These are phyloP conservation scores for Stomatorhinus ivindoensis DNA, from an alignment of 2,113 vertebrate species.

Conservation along the genomic window DNA sequence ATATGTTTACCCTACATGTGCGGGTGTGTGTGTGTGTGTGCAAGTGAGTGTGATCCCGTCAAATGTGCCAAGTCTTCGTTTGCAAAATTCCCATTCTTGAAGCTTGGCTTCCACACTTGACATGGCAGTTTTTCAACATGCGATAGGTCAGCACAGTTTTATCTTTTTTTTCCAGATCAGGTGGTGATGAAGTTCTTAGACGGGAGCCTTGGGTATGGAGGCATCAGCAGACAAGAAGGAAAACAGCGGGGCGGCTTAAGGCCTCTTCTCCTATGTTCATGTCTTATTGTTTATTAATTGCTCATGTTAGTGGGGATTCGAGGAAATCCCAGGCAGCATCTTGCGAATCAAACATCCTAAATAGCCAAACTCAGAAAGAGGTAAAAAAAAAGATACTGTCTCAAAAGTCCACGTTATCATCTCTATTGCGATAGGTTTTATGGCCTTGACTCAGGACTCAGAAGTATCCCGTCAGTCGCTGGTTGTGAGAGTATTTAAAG, in stretches of 20 bases:
- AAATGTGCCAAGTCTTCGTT: background rate
- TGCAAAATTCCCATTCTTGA: background rate
- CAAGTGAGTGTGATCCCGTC: background rate
- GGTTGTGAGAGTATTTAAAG: conserved; percentile 35
- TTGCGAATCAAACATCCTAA: background rate
- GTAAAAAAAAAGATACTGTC: conserved; percentile 19
- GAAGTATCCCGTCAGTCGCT: conserved; percentile 30
- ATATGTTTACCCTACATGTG: too few relatives aligned
- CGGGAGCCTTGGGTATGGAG: background rate
- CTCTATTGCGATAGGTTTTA: background rate
- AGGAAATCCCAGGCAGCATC: background rate
- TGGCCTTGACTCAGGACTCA: conserved; percentile 20
- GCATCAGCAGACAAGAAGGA: background rate
- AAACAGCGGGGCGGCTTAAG: background rate
- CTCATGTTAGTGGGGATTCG: background rate
- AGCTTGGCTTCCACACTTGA: background rate
- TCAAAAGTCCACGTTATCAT: conserved; percentile 14
- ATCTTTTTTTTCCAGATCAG: background rate
- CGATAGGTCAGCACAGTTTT: background rate
- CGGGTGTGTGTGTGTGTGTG: background rate
- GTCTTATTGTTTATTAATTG: background rate
- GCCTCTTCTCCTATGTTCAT: background rate
- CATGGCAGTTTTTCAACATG: background rate
- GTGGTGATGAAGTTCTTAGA: background rate
- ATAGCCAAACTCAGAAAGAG: background rate